A percentile compares a stretch with the other conserved stretches of the same genome.
phyloP scores from a whole-genome alignment of 2,797 vertebrate species.

The Pantherophis vulpinus region DNA sequence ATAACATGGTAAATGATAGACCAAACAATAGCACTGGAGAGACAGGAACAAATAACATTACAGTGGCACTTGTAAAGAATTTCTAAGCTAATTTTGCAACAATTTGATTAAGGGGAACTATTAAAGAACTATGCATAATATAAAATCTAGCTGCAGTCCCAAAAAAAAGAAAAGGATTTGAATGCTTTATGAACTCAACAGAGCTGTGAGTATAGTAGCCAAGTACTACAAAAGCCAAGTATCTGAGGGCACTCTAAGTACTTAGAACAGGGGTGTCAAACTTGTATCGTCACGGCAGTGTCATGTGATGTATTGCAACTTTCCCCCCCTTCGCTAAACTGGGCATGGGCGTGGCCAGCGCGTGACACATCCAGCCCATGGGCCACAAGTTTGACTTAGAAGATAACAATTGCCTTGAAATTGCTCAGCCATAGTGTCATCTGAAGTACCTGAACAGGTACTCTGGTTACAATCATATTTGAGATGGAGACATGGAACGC shows the following conservation, averaged over 20 bases:
- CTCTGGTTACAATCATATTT: neutral
- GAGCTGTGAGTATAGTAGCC: conserved; percentile 7
- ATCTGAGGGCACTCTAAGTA: too few species aligned
- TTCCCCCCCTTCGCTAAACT: too few species aligned
- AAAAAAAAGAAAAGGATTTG: conserved; percentile 58
- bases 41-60: neutral
- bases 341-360: too few species aligned
- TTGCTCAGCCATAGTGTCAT: neutral
- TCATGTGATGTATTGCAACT: too few species aligned
- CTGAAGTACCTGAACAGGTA: neutral
- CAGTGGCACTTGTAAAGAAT: neutral
- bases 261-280: neutral
- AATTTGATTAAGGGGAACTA: conserved; percentile 23
- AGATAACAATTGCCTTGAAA: neutral
- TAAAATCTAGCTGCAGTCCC: conserved; percentile 50
- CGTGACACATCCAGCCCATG: fast-evolving
- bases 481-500: neutral
- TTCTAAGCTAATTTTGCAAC: conserved; percentile 38
- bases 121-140: conserved; percentile 56
- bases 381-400: neutral
- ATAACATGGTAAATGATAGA: neutral
- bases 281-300: fast-evolving
- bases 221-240: neutral
- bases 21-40: neutral
- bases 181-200: conserved; percentile 48